Base-by-base conservation (phyloP, 2,888 invertebrate genomes). In the Cybosia mesomella region DNA sequence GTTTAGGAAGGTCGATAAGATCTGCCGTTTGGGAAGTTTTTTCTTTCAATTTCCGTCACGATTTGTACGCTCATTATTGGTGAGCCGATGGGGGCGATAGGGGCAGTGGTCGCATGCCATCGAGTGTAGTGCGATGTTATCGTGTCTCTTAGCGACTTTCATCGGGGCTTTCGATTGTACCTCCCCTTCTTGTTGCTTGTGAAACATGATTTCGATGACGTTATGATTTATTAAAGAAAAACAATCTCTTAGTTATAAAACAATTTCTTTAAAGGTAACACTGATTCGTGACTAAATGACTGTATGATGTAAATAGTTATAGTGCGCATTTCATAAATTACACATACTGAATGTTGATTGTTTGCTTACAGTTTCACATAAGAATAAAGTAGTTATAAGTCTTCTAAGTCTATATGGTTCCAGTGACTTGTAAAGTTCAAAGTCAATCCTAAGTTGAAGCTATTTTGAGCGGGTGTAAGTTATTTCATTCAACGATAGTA, bases 31-130 rank as follows among this genome's bases (percentile, higher is more conserved):
- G 93, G 92, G 93, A 93, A 92, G 92, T 94, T 95, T 93, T 95
- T 93, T 95, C 93, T 94, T 94, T 94, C 93, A 91, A 94, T 94
- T 93, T 95, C 93, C 94, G 94, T 94, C 93, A 93, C 94, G 95
- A 95, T 95, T 94, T 95, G 94, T 94, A 89, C 89, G 87, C 89
- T 94, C 93, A 94, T 94, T 94, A 94, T 93, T 91, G 89, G 91
- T 87, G 88, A 85, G 89, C 78, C 85, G 94, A 95, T 95, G 94
- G 87, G 94, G 94, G 94, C 92, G 94, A 94, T 94, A 94, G 88
- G 94, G 94, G 94, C 93, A 90, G 91, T 88, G 91, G 91, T 90
- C 92, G 92, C 92, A 88, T 90, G 92, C 89, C 86, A 88, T 91
- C 91, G 87, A 83, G 85, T 85, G 79, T 81, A 86, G 82, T 85